phyloP scores from a whole-genome alignment of 2,888 invertebrate genomes.

The Tetheella fluctuosa region DNA sequence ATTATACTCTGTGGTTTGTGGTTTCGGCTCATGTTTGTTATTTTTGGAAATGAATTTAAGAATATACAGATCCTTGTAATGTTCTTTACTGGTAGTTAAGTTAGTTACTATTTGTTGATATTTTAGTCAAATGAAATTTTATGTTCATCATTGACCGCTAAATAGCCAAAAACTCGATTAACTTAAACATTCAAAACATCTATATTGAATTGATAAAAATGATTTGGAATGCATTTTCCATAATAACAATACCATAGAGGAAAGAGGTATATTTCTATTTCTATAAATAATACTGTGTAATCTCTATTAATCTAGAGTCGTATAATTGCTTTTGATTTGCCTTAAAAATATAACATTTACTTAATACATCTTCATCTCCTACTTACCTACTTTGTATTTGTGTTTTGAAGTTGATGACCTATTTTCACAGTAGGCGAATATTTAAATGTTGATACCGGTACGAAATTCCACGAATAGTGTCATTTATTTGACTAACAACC shows the following conservation, averaged over 20 bases:
- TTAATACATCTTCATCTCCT: not conserved
- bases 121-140: no score
- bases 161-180: no score
- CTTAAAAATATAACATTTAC: not conserved
- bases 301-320: no score
- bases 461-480: conserved; percentile 49
- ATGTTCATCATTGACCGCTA: no score
- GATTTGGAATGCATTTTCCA: no score
- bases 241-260: no score
- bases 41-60: conserved; percentile 25
- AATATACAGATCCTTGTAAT: conserved; percentile 12
- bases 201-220: no score
- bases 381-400: conserved; percentile 2
- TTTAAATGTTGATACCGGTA: conserved; percentile 16
- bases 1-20: conserved; percentile 38
- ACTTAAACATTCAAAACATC: no score
- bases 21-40: conserved; percentile 24
- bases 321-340: not conserved
- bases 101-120: no score
- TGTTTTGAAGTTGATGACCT: conserved; percentile 7
- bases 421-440: conserved; percentile 10
- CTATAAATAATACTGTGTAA: no score
- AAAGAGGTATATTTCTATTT: no score
- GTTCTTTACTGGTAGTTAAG: conserved; percentile 5
- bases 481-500: conserved; percentile 50